A percentile compares a stretch with the other conserved stretches of the same genome.
Conservation (phyloP, 2,888 invertebrate genomes). For the Aleiodes leptofemur region DNA sequence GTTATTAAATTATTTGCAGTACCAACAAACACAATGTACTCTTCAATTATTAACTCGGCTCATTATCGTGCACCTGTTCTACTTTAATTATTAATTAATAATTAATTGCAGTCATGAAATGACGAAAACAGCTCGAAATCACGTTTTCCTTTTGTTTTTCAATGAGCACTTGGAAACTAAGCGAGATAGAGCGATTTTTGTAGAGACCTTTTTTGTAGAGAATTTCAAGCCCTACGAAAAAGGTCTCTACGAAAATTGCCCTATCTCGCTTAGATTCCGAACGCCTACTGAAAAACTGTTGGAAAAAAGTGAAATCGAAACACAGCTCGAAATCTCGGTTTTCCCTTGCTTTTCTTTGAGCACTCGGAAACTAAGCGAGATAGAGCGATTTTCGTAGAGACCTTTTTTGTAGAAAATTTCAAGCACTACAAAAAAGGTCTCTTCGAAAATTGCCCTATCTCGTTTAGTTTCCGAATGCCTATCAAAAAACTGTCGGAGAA, state of each 20-base stretch:
- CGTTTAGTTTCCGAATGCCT: neutral
- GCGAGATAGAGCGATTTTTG: neutral
- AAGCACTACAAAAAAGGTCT: neutral
- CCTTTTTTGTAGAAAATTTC: neutral
- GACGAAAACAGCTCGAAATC: too few relatives aligned
- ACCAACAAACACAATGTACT: too few relatives aligned
- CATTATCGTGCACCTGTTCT: too few relatives aligned
- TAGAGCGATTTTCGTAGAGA: neutral
- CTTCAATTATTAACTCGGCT: too few relatives aligned
- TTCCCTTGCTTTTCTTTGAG: too few relatives aligned
- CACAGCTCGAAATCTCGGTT: too few relatives aligned
- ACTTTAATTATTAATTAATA: too few relatives aligned
- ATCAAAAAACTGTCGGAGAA: neutral
- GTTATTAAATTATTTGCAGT: too few relatives aligned
- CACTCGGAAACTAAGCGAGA: too few relatives aligned
- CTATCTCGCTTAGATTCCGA: neutral
- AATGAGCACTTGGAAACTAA: too few relatives aligned
- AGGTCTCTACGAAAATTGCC: neutral
- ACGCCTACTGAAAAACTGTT: neutral
- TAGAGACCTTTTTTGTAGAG: neutral
- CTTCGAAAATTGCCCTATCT: neutral
- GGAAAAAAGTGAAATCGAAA: neutral
- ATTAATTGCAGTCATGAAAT: too few relatives aligned
- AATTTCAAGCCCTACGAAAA: neutral
- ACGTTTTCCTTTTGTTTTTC: too few relatives aligned